Base-by-base conservation (phyloP, 2,797 vertebrate species). In the Hypotaenidia okinawae region DNA sequence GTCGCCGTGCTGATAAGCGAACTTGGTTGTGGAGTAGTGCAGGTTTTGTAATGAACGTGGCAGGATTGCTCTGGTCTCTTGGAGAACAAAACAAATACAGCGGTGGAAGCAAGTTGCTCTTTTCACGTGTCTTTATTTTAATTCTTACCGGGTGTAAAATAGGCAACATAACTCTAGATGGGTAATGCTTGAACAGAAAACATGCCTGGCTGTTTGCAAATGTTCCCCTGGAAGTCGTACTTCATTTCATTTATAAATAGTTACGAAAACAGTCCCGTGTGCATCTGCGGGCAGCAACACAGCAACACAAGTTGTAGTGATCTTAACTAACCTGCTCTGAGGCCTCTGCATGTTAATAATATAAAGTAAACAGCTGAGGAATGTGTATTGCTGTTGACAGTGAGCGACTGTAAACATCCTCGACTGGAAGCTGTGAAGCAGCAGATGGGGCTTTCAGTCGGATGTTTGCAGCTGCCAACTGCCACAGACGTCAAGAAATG, bases 391-490 rank as follows among this genome's bases (percentile, higher is more conserved):
- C 96, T 98, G 96, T 93, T 99, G 99, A 98, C 99, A 99, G 99
- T 98, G 98, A 99, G 99, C 99, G 98, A 98, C 98, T 99, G 99
- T 99, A 99, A 99, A 99, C 99, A 99, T 99, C 99, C 99, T 99
- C 99, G 99, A 99, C 99, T 99, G 99, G 99, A 99, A 99, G 99
- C 99, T 99, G 98, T 98, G 98, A 98, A 98, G 97, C 98, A 98
- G 69, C 96, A 97, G 97, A 98, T 97, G 91, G 98, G 98, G 99
- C 99, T 99, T 99, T 99, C 99, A 99, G 99, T 99, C 99, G 98
- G 99, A 99, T 99, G 99, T 99, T 99, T 99, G 99, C 99, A 99
- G 98, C 99, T 99, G 99, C 99, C 98, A 97, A 98, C 99, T 99
- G 99, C 98, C 98, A 98, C 98, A 98, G 98, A 98, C 99, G 96